Evolutionary conservation across 1,140 invertebrate genomes (phyloP), one percentile per base, ranked within the genome.

Genomic region (Phthorimaea operculella): DNA sequence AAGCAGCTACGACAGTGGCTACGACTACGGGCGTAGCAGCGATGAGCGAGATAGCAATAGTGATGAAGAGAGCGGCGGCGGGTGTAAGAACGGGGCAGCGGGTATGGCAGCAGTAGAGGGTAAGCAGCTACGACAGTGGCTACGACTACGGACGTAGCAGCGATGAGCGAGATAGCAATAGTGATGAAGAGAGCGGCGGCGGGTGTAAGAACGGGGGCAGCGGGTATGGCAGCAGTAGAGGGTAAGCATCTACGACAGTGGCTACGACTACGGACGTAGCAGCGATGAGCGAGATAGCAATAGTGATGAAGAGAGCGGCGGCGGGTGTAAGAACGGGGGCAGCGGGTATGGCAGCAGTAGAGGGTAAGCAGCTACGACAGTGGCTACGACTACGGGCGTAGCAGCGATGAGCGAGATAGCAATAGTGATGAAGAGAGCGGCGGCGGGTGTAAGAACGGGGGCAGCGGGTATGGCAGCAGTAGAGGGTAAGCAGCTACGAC

Each of bases 201-300:
- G 60, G 50, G 0, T 62, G 68, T 51, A 53, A 56, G 33, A 58
- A 51, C 17, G 51, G 28, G 33, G 28, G 42, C 34, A 59, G 53
- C 12, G 45, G 62, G 51, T 60, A 54, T 21, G 44, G 44, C 8
- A 45, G 7, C 12, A n/a, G n/a, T n/a, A n/a, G 33, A 34, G 33
- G 33, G 33, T 34, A 34, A 6, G 33, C n/a, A n/a, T n/a, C 1
- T 58, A 51, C 33, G 33, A 11, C 11, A 11, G 11, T 34, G n/a
- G n/a, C n/a, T 44, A n/a, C 45, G 44, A 57, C 8, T 61, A 58
- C 53, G 52, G 55, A 1, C 50, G 49, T 28, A 55, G 52, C 10
- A 65, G 60, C 33, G 33, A 34, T 11, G 33, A 34, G 33, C 33
- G 33, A 34, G 59, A 65, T 33, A 61, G 54, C 12, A 64, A 54